These are phyloP conservation scores for Zophobas atratus DNA, from an alignment of 1,140 invertebrate species.

Conservation along the genomic window DNA sequence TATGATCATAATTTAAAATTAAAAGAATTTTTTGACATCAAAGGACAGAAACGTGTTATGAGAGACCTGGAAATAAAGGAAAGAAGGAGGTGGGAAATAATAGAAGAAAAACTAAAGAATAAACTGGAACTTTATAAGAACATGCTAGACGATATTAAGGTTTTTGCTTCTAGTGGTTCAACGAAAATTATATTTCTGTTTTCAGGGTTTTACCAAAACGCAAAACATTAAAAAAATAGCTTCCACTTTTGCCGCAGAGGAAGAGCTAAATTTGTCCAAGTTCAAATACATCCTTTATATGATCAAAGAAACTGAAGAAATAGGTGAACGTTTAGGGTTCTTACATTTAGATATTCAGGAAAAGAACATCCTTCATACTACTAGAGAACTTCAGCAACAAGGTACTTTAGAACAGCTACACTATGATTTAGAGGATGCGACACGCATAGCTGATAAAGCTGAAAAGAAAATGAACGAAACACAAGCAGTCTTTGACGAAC, in stretches of 20 bases:
- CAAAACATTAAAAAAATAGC: slow-evolving; percentile 81
- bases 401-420: slow-evolving; percentile 68
- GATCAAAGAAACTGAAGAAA: slow-evolving; percentile 86
- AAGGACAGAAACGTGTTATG: slow-evolving; percentile 86
- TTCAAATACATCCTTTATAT: slow-evolving; percentile 95
- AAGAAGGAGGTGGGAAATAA: slow-evolving; percentile 74
- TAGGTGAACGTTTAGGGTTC: slow-evolving; percentile 58
- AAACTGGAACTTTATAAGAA: slow-evolving; percentile 79
- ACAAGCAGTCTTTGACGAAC: slow-evolving; percentile 69
- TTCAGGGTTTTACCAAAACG: slow-evolving; percentile 75
- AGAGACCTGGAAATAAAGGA: slow-evolving; percentile 82
- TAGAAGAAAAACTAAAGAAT: slow-evolving; percentile 78
- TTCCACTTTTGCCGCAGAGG: slow-evolving; percentile 84
- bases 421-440: slow-evolving; percentile 66
- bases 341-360: slow-evolving; percentile 65
- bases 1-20: slow-evolving; percentile 88
- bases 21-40: slow-evolving; percentile 86
- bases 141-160: slow-evolving; percentile 81
- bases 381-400: slow-evolving; percentile 69
- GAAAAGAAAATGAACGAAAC: slow-evolving; percentile 70
- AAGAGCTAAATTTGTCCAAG: slow-evolving; percentile 92
- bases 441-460: slow-evolving; percentile 66
- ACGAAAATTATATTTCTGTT: background rate
- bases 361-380: slow-evolving; percentile 68
- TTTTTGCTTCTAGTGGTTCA: slow-evolving; percentile 53